Conservation (phyloP, 2,797 vertebrate species). For the Hippopotamyrus pictus region DNA sequence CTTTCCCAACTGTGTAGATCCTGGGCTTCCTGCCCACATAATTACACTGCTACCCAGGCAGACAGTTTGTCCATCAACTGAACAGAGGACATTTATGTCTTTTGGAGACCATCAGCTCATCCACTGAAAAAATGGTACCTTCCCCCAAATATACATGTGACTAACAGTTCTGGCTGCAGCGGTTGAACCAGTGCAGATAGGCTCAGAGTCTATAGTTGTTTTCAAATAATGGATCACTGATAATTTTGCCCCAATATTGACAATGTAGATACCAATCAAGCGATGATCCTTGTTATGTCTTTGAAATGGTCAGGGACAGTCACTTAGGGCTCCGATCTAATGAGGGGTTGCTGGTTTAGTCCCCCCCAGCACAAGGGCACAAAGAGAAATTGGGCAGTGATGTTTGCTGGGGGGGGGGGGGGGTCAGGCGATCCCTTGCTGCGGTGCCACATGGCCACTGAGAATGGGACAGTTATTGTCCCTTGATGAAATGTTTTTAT, state of each 20-base stretch:
- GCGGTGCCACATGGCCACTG: not conserved
- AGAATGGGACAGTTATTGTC: not conserved
- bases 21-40: constrained; percentile 38
- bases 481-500: not conserved
- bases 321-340: not conserved
- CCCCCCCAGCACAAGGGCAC: not conserved
- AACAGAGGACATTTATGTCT: constrained; percentile 26
- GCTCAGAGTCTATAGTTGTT: not conserved
- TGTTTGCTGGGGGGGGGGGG: not conserved
- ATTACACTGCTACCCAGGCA: constrained; percentile 42
- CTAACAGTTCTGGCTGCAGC: not conserved
- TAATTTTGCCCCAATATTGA: not conserved
- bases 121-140: constrained; percentile 19
- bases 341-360: not conserved
- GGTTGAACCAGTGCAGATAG: not conserved
- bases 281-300: not conserved
- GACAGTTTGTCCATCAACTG: constrained; percentile 39
- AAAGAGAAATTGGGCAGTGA: not conserved
- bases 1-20: constrained; percentile 27
- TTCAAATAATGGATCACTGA: not conserved
- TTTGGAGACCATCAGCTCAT: constrained; percentile 15
- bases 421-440: not conserved
- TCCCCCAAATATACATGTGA: not conserved
- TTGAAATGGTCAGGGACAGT: not conserved
- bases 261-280: not conserved